These are phyloP conservation scores for Sinopyrophorus schimmeli DNA, from an alignment of 2,888 invertebrate genomes.

Conservation along the genomic window DNA sequence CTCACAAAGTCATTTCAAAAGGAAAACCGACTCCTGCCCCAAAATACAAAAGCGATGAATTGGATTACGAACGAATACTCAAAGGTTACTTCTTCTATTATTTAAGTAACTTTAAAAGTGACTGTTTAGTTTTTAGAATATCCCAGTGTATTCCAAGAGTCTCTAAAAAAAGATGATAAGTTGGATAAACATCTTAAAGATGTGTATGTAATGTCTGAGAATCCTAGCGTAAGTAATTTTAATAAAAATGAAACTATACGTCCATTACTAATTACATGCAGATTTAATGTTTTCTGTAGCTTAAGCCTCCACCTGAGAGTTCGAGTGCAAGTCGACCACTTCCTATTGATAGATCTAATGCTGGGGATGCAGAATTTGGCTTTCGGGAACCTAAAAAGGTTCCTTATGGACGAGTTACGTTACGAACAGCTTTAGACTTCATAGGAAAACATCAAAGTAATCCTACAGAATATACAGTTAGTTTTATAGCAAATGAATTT, in stretches of 20 bases:
- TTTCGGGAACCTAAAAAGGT: constrained; percentile 67
- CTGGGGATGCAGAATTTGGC: constrained; percentile 66
- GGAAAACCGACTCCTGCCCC: constrained; percentile 70
- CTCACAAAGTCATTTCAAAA: constrained; percentile 68
- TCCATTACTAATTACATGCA: background rate
- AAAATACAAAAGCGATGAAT: constrained; percentile 62
- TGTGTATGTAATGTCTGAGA: constrained; percentile 73
- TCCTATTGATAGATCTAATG: constrained; percentile 61
- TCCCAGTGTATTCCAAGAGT: constrained; percentile 64
- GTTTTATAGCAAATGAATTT: constrained; percentile 69
- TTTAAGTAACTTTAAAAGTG: background rate
- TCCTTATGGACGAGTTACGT: constrained; percentile 66
- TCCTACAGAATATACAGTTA: constrained; percentile 60
- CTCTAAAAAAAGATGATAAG: constrained; percentile 64
- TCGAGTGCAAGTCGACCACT: constrained; percentile 56
- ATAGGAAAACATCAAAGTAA: constrained; percentile 67
- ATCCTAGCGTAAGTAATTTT: constrained; percentile 45
- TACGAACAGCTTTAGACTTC: constrained; percentile 67
- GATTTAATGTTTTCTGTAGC: constrained; percentile 32
- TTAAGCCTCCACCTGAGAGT: constrained; percentile 52
- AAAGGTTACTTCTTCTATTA: constrained; percentile 52
- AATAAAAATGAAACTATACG: constrained; percentile 5
- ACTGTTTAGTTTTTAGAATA: constrained; percentile 54
- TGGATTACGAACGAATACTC: constrained; percentile 66
- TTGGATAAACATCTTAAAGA: constrained; percentile 68